Conservation (phyloP, 2,113 vertebrate genomes). For the Forbesichthys papilliferus region DNA sequence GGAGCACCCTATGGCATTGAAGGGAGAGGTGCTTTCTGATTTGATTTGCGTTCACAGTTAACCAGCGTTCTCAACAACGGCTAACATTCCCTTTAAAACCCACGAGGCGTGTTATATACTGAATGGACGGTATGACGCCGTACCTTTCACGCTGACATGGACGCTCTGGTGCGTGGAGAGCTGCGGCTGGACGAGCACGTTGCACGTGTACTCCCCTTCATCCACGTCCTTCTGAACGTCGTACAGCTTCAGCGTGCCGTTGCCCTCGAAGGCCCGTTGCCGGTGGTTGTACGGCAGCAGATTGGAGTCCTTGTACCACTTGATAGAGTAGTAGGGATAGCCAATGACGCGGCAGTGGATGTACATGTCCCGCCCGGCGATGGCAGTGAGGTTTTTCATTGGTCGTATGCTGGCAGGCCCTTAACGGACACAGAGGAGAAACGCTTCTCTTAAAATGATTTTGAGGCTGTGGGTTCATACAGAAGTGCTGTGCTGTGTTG, state of each 20-base stretch:
- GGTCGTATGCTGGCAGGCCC: conserved; percentile 97
- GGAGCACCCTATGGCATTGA: too few species aligned
- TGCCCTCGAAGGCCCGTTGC: conserved; percentile 96
- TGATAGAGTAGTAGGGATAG: conserved; percentile 98
- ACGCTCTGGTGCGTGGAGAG: conserved; percentile 96
- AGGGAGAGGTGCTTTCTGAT: too few species aligned
- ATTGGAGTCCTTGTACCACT: conserved; percentile 98
- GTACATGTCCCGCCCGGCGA: conserved; percentile 95
- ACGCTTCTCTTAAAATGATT: conserved; percentile 77
- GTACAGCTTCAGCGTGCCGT: conserved; percentile 93
- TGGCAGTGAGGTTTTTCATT: conserved; percentile 99
- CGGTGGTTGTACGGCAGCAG: conserved; percentile 97
- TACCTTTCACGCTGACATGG: conserved; percentile 97
- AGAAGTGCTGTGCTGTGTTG: conserved; percentile 52
- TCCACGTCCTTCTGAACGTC: conserved; percentile 96
- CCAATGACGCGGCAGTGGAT: conserved; percentile 98
- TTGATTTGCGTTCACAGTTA: too few species aligned
- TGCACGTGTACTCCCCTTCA: conserved; percentile 95
- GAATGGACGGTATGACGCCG: background rate
- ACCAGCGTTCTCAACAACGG: too few species aligned
- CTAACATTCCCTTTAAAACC: too few species aligned
- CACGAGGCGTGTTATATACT: too few species aligned
- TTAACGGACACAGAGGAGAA: conserved; percentile 78
- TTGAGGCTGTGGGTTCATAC: conserved; percentile 53
- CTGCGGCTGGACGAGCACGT: conserved; percentile 93